phyloP scores from a whole-genome alignment of 2,113 vertebrate species.

The Eonycteris spelaea region DNA sequence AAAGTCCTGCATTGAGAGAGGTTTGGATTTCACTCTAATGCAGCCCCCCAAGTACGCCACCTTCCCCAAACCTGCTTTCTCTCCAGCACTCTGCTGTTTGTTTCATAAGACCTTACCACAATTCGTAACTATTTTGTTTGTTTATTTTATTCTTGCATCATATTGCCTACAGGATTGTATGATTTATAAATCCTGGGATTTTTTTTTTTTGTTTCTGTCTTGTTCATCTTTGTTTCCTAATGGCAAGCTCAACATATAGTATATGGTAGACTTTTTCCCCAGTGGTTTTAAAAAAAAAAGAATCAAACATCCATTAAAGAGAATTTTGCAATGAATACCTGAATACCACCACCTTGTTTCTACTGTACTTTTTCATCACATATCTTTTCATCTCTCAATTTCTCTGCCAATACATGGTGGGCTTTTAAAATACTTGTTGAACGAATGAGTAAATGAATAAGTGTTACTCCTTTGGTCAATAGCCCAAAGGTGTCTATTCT shows the following conservation, averaged over 20 bases:
- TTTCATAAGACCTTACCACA: background rate
- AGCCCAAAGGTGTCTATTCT: background rate
- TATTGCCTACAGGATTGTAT: background rate
- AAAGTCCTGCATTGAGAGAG: background rate
- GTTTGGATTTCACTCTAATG: background rate
- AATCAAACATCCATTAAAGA: background rate
- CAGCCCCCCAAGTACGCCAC: background rate
- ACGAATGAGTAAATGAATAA: background rate
- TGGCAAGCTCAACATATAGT: background rate
- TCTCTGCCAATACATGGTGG: background rate
- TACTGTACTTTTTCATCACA: background rate
- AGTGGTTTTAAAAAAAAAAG: background rate
- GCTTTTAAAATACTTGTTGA: background rate
- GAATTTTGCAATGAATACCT: background rate
- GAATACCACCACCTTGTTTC: background rate
- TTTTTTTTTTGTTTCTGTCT: background rate
- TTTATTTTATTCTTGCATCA: background rate
- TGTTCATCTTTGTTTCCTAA: background rate
- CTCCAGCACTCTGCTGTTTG: background rate
- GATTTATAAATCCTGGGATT: background rate
- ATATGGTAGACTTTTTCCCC: background rate
- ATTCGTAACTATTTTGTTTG: background rate
- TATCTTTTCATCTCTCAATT: background rate
- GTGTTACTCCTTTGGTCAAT: background rate
- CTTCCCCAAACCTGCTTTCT: background rate